Conservation (phyloP, 1,140 invertebrate species). For the Colletes gigas region DNA sequence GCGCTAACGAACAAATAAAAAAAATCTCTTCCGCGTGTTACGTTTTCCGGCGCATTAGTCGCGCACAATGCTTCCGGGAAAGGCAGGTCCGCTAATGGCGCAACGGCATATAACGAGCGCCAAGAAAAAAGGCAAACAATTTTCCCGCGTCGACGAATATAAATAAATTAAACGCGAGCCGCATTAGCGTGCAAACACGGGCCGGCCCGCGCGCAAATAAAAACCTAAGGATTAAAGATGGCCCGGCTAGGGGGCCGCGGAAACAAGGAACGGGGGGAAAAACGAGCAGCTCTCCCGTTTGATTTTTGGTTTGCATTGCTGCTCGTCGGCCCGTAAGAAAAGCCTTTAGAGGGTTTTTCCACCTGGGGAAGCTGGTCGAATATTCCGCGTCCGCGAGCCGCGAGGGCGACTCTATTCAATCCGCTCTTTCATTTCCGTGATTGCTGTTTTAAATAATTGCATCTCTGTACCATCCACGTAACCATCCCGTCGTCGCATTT, state of each 20-base stretch:
- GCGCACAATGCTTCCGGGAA: slow-evolving; percentile 20
- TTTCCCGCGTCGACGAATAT: slow-evolving; percentile 1
- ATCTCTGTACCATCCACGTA: slow-evolving; percentile 34
- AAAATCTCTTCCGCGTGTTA: slow-evolving; percentile 43
- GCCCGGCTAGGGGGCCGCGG: too few relatives aligned
- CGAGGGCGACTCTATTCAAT: slow-evolving; percentile 60
- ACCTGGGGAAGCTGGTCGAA: slow-evolving; percentile 71
- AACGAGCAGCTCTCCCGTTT: slow-evolving; percentile 62
- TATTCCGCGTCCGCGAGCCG: slow-evolving; percentile 51
- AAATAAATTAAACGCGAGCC: slow-evolving; percentile 10
- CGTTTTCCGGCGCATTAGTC: slow-evolving; percentile 40
- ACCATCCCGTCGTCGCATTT: background rate
- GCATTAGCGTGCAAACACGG: slow-evolving; percentile 9
- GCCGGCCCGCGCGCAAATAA: slow-evolving; percentile 19
- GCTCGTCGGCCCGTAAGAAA: slow-evolving; percentile 69
- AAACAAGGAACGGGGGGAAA: background rate
- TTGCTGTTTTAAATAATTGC: slow-evolving; percentile 80
- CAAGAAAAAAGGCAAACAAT: slow-evolving; percentile 38
- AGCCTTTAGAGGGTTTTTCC: slow-evolving; percentile 78
- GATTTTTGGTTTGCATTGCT: slow-evolving; percentile 79
- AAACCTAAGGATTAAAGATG: slow-evolving; percentile 29
- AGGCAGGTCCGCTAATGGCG: slow-evolving; percentile 13
- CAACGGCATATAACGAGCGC: slow-evolving; percentile 18
- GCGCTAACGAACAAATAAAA: slow-evolving; percentile 40
- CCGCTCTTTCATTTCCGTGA: slow-evolving; percentile 78